phyloP scores from a whole-genome alignment of 2,113 vertebrate genomes.

The Spilogale gracilis region DNA sequence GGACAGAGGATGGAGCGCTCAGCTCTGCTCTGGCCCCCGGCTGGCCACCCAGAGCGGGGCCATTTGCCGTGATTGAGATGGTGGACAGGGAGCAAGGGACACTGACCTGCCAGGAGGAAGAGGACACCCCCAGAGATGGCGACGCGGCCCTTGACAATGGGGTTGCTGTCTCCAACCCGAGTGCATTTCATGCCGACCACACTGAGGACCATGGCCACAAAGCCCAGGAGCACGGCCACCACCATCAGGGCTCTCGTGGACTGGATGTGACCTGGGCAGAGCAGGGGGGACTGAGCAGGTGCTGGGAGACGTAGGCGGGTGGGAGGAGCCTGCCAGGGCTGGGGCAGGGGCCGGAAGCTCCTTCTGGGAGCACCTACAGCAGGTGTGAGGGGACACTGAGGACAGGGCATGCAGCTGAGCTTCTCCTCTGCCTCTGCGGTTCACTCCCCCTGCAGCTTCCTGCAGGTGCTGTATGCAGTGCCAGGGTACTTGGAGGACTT shows the following conservation, averaged over 20 bases:
- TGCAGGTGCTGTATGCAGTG: background rate
- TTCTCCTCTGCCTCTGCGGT: background rate
- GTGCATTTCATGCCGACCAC: constrained; percentile 99
- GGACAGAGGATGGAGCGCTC: background rate
- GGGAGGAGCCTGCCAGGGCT: background rate
- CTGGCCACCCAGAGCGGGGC: background rate
- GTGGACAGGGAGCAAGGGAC: background rate
- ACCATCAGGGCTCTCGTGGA: constrained; percentile 97
- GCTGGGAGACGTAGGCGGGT: fast-evolving
- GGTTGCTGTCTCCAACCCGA: constrained; percentile 96
- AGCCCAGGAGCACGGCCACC: constrained; percentile 95
- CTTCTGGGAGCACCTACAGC: background rate
- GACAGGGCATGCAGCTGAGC: background rate
- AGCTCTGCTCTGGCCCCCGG: background rate
- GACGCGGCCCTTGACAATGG: constrained; percentile 93
- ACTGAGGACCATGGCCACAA: constrained; percentile 95
- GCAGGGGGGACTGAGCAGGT: background rate
- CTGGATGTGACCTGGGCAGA: constrained; percentile 94
- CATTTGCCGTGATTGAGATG: background rate
- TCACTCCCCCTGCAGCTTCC: background rate
- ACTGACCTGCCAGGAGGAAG: constrained; percentile 95
- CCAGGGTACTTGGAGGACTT: background rate
- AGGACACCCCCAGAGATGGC: constrained; percentile 94
- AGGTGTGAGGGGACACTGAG: background rate
- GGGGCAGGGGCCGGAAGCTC: background rate